phyloP scores from a whole-genome alignment of 2,797 vertebrate species.

The Buceros bicornis region DNA sequence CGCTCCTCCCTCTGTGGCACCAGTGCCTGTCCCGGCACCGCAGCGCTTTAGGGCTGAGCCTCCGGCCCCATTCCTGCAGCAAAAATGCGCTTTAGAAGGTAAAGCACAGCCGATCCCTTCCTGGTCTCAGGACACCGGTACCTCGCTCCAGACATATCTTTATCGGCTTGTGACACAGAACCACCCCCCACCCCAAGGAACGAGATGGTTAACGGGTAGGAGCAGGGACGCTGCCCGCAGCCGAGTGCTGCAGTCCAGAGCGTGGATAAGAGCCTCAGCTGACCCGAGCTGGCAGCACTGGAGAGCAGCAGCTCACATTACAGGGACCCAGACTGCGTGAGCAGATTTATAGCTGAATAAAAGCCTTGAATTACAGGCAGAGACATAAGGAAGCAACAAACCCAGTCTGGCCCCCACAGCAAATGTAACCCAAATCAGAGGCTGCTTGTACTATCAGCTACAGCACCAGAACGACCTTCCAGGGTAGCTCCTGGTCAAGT shows the following conservation, averaged over 20 bases:
- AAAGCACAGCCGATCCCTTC: not conserved
- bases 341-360: conserved; percentile 4
- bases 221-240: not conserved
- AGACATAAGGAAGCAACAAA: not conserved
- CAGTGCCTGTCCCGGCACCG: not conserved
- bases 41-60: not conserved
- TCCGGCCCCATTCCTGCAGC: not conserved
- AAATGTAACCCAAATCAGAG: not conserved
- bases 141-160: not conserved
- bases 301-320: not conserved
- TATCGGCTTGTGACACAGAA: not conserved
- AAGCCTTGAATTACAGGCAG: conserved; percentile 3
- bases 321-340: not conserved
- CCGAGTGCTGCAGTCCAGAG: fast-evolving
- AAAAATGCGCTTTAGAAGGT: not conserved
- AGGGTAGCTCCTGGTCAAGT: not conserved
- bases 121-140: not conserved
- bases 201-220: fast-evolving
- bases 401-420: not conserved
- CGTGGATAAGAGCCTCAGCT: not conserved
- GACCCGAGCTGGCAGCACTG: not conserved
- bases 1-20: not conserved
- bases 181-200: fast-evolving
- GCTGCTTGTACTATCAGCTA: not conserved
- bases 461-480: not conserved